These are phyloP conservation scores for Nephrotoma appendiculata DNA, from an alignment of 2,888 invertebrate species.

Conservation along the genomic window DNA sequence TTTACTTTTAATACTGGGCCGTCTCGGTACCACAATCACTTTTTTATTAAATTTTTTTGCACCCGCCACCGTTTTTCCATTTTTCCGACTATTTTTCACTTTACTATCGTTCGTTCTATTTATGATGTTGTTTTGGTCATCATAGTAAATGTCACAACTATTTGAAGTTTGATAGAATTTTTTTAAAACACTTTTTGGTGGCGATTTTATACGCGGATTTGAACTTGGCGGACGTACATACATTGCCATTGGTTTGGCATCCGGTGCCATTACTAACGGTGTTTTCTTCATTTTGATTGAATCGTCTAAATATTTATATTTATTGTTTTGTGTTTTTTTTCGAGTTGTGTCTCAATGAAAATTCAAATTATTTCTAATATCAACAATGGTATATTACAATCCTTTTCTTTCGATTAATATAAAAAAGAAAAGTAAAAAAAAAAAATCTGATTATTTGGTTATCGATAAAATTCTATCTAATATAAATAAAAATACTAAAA, in stretches of 20 bases:
- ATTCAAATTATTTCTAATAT: neutral
- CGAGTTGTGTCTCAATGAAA: neutral
- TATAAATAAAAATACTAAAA: neutral
- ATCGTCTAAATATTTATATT: neutral
- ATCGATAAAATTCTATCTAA: neutral
- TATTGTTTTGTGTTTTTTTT: neutral
- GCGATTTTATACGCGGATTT: conserved; percentile 1
- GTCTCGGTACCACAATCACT: neutral
- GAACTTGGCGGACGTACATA: neutral
- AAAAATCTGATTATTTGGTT: neutral
- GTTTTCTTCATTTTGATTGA: neutral
- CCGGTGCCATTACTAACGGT: neutral
- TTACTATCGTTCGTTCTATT: neutral
- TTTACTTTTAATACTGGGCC: neutral
- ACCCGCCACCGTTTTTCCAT: neutral
- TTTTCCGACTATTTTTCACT: neutral
- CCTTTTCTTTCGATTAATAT: neutral
- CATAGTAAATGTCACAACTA: neutral
- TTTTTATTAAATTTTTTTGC: neutral
- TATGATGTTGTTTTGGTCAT: neutral
- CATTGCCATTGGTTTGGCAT: neutral
- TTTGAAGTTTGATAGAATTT: neutral
- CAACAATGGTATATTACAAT: neutral
- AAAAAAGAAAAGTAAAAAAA: neutral
- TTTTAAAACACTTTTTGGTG: neutral